Evolutionary conservation across 2,888 invertebrate species (phyloP).

Genomic region (Acrobasis consociella): DNA sequence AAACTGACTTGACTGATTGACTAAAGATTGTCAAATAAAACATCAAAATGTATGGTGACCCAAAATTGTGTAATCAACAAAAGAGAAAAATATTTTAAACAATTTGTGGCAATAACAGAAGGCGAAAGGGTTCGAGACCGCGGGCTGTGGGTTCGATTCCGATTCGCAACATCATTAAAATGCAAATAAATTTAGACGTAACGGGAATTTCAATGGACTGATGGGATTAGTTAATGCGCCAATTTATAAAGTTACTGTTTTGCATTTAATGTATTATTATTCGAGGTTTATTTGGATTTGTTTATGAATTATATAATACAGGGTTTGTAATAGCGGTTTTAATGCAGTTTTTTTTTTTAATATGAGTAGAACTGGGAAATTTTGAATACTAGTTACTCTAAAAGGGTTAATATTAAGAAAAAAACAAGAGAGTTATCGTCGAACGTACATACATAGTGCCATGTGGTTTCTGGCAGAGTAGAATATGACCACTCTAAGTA

Average conservation of each 20-base stretch:
- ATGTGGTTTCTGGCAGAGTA: too few species aligned
- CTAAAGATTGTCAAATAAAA: too few species aligned
- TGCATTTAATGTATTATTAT: slow-evolving; percentile 4
- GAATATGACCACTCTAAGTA: too few species aligned
- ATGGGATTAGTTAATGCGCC: slow-evolving; percentile 25
- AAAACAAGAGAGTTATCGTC: too few species aligned
- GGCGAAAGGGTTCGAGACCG: background rate
- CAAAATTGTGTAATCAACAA: too few species aligned
- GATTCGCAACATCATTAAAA: slow-evolving; percentile 50
- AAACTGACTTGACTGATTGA: too few species aligned
- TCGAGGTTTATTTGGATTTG: background rate
- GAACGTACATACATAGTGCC: too few species aligned
- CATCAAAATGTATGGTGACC: too few species aligned
- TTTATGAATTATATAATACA: background rate
- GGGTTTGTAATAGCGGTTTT: background rate
- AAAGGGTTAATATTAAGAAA: too few species aligned
- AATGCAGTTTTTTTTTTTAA: too few species aligned
- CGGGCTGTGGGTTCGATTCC: slow-evolving; percentile 38
- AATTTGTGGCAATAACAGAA: background rate
- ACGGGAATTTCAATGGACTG: slow-evolving; percentile 24
- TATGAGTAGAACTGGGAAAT: too few species aligned
- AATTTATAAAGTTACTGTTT: slow-evolving; percentile 25
- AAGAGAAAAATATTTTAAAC: background rate
- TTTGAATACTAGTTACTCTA: too few species aligned
- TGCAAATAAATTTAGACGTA: slow-evolving; percentile 44